A percentile compares a stretch with the other conserved stretches of the same genome.
These are phyloP conservation scores for Melanostigma gelatinosum DNA, from an alignment of 2,113 vertebrate genomes.

Conservation along the genomic window DNA sequence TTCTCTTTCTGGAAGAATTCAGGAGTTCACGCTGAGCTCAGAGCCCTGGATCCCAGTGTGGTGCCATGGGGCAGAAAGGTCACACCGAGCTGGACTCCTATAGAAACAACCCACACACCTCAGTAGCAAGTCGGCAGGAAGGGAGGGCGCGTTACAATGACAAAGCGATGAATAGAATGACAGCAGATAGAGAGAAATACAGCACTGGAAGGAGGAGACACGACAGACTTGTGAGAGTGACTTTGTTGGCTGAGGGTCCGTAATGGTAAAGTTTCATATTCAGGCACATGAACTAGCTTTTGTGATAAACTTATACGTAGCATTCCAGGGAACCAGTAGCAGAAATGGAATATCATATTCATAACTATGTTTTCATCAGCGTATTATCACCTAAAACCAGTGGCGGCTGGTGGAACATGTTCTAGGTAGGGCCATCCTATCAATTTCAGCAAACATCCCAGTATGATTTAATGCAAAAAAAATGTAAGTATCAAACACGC, in stretches of 20 bases:
- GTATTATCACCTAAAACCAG: too few relatives aligned
- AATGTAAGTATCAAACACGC: too few relatives aligned
- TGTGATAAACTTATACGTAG: neutral
- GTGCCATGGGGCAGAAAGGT: constrained; percentile 72
- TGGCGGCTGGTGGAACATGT: too few relatives aligned
- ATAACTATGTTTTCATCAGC: too few relatives aligned
- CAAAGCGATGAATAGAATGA: constrained; percentile 19
- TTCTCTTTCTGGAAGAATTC: constrained; percentile 47
- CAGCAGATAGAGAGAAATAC: constrained; percentile 6
- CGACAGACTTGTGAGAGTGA: neutral
- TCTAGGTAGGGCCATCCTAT: too few relatives aligned
- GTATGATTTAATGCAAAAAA: too few relatives aligned
- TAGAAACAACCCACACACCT: constrained; percentile 55
- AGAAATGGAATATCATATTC: too few relatives aligned
- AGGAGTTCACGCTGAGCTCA: constrained; percentile 61
- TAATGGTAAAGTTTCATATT: neutral
- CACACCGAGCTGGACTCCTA: constrained; percentile 68
- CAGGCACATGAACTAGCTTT: neutral
- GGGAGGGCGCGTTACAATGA: neutral
- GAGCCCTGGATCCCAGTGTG: constrained; percentile 60
- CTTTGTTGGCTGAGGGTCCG: neutral
- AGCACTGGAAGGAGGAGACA: constrained; percentile 1
- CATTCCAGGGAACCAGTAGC: too few relatives aligned
- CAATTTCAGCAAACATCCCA: too few relatives aligned
- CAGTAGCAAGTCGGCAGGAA: neutral